Base-by-base conservation (phyloP, 1,140 invertebrate species). In the Philotrypesis tridentata region DNA sequence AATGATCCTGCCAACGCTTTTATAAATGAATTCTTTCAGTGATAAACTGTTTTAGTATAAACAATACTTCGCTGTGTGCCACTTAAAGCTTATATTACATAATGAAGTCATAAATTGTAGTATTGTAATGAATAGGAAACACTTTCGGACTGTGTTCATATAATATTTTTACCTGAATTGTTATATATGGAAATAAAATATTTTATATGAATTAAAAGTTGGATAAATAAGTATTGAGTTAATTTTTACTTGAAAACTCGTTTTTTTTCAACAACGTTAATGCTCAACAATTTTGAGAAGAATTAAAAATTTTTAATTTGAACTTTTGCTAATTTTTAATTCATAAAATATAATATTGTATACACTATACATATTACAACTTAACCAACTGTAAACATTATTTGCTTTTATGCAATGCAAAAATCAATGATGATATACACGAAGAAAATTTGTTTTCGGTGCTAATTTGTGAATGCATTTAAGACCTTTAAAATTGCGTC, bases 61-160 rank as follows among this genome's bases (percentile, higher is more conserved):
- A 17, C 8, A 71, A 61, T 2, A 73, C 6, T 81, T 55, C 27
- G 63, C 21, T 75, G 75, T 77, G 80, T 82, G 80, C 74, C 80
- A 82, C 65, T 82, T 63, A 7, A 75, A 75, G 48, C 37, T 67
- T 81, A 60, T 48, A 75, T 68, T 75, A 21, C 67, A 29, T 67
- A 55, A 75, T 37, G 63, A 79, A 72, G 17, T 65, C 29, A 17
- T 68, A 43, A 79, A 40, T 76, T 74, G n/a, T 60, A 76, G 61
- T 63, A 55, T 70, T 77, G 63, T 37, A 73, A 37, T 33, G 43
- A 80, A 74, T 67, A 27, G 12, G 27, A 65, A 9, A 65, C 25
- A 65, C 61, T 68, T 61, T 31, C 1, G 33, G 33, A 48, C 40
- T 65, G 79, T 80, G 79, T 80, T 80, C 61, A 74, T 48, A 33